These are phyloP conservation scores for Iselma pallidipennis DNA, from an alignment of 2,888 invertebrate genomes.

Conservation along the genomic window DNA sequence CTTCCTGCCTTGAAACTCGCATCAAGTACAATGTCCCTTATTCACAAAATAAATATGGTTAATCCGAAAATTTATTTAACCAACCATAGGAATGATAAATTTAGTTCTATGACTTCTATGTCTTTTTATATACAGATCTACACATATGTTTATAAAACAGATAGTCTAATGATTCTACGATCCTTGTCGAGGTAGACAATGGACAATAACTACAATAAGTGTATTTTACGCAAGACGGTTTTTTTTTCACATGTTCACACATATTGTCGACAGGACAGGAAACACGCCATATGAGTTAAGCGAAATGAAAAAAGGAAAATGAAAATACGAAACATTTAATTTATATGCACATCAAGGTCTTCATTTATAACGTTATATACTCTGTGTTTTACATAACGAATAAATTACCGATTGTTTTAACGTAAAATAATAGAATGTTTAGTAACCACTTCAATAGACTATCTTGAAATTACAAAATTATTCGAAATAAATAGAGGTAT, in stretches of 20 bases:
- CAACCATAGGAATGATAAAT: not conserved
- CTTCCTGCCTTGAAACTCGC: not conserved
- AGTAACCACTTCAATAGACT: no score
- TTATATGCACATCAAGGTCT: conserved; percentile 50
- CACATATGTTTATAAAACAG: not conserved
- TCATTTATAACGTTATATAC: conserved; percentile 11
- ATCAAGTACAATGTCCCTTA: not conserved
- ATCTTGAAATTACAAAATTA: not conserved
- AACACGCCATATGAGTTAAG: conserved; percentile 47
- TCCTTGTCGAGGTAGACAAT: no score
- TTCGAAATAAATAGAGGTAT: no score
- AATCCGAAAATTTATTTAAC: not conserved
- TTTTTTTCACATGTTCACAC: conserved; percentile 35
- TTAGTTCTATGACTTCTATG: not conserved
- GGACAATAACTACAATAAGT: conserved; percentile 30
- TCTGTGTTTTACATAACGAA: conserved; percentile 14
- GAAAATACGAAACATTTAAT: conserved; percentile 51
- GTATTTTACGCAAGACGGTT: conserved; percentile 37
- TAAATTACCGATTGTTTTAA: conserved; percentile 7
- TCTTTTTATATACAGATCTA: not conserved
- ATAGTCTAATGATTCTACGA: not conserved
- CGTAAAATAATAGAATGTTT: no score
- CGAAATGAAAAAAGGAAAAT: not conserved
- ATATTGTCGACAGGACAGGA: conserved; percentile 41
- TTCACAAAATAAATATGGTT: not conserved